These are phyloP conservation scores for Hippolais icterina DNA, from an alignment of 2,113 vertebrate genomes.

Conservation along the genomic window DNA sequence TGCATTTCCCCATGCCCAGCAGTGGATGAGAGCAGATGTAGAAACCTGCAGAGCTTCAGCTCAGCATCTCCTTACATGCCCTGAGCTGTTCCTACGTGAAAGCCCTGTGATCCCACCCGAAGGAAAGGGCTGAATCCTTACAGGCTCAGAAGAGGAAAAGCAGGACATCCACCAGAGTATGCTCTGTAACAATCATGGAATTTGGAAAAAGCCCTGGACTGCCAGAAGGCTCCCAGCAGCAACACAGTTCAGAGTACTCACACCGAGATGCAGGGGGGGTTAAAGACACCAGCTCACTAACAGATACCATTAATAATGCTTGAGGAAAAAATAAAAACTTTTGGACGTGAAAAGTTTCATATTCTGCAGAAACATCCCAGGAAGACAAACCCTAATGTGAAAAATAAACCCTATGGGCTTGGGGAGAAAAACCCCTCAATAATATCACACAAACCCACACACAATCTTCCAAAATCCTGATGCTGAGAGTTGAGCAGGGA, in stretches of 20 bases:
- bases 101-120: conserved; percentile 8
- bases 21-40: neutral
- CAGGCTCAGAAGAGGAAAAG: conserved; percentile 13
- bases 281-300: neutral
- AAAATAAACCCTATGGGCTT: neutral
- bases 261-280: neutral
- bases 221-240: neutral
- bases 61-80: neutral
- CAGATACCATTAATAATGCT: neutral
- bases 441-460: neutral
- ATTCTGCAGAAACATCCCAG: neutral
- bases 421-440: neutral
- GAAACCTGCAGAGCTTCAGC: neutral
- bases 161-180: conserved; percentile 22
- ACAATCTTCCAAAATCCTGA: neutral
- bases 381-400: neutral
- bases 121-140: neutral
- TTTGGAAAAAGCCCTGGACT: conserved; percentile 20
- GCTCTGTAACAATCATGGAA: conserved; percentile 51
- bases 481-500: neutral
- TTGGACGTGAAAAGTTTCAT: neutral
- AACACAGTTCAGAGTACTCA: neutral
- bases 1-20: neutral
- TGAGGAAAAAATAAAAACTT: neutral
- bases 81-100: fast-evolving